Base-by-base conservation (phyloP, 2,113 vertebrate species). In the Apistogramma diplotaenia region DNA sequence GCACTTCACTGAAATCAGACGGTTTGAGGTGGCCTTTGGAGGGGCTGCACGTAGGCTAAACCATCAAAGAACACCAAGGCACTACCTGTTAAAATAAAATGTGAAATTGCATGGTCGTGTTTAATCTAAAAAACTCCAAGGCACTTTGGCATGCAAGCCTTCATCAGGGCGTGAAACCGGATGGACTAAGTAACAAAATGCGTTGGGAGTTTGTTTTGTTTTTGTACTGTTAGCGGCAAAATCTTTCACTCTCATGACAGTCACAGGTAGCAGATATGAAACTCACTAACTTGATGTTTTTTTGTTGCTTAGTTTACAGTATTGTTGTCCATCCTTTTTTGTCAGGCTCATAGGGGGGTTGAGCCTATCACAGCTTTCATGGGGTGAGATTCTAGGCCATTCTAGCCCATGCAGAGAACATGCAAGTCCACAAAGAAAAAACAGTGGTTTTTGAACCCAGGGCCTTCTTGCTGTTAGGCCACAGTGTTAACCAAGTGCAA, bases 401-500 rank as follows among this genome's bases (percentile, higher is more conserved):
- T 46, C 37, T 10, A 43, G 43, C 37, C 61, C 23, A 49, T 46
- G 9, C 9, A 49, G 23, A 43, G 11, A 13, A 15, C 13, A 13
- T 43, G 4, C 12, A 5, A 43, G 11, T 15, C 40, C 37, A 13
- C 37, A 40, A 10, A 40, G 37, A 11, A 27, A 67, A 67, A 18
- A 7, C 61, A 21, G 37, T 40, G 19, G 40, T 15, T 67, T 29
- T 67, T 27, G 40, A 67, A 67, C 40, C 40, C 19, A 29, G 23
- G 37, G 10, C 15, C 3, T 46, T 46, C 25, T 67, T 67, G 15
- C 61, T 46, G 43, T 46, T 2, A 67, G 8, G 35, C 10, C 13
- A 5, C 40, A 43, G 12, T 2, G 4, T 13, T 3, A 35, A 43
- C 40, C 46, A 19, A 27, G 46, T 49, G 0, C 23, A 49, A 49